Percentiles rank a stretch among this genome's conserved stretches.
Evolutionary conservation across 2,113 vertebrate species (phyloP).

Genomic region (Suncus etruscus): DNA sequence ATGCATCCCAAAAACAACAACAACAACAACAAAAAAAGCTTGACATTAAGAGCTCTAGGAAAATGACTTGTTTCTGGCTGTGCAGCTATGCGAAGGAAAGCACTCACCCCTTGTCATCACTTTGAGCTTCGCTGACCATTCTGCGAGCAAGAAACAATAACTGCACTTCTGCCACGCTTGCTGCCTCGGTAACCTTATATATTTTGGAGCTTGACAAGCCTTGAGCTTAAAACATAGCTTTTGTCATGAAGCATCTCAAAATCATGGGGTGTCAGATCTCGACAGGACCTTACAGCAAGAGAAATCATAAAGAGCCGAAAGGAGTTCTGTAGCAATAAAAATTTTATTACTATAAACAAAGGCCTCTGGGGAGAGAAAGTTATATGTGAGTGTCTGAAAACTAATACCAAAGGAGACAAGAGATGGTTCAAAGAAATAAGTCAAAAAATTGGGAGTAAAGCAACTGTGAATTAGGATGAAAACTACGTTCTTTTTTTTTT

Average conservation of each 20-base stretch:
- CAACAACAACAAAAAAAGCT: too few relatives aligned
- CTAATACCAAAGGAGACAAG: conserved; percentile 59
- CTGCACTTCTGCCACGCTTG: not conserved
- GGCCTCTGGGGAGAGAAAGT: conserved; percentile 49
- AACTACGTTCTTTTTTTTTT: conserved; percentile 11
- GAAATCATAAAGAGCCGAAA: conserved; percentile 49
- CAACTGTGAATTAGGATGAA: conserved; percentile 51
- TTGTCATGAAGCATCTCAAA: conserved; percentile 52
- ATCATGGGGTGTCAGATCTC: conserved; percentile 44
- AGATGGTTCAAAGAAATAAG: conserved; percentile 58
- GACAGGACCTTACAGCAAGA: conserved; percentile 52
- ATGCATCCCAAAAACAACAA: too few relatives aligned
- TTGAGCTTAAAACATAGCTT: conserved; percentile 60
- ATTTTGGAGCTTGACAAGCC: conserved; percentile 46
- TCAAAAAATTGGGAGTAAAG: conserved; percentile 18
- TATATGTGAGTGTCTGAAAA: conserved; percentile 65
- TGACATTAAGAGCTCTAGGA: conserved; percentile 14
- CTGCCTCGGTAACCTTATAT: not conserved
- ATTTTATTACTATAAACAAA: conserved; percentile 57
- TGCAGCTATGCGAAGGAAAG: conserved; percentile 4
- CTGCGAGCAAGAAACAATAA: not conserved
- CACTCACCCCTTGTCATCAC: not conserved
- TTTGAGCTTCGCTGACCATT: conserved; percentile 38
- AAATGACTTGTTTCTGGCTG: conserved; percentile 28
- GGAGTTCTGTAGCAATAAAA: conserved; percentile 59